Evolutionary conservation across 2,113 vertebrate genomes (phyloP).

Genomic region (Macquaria australasica): DNA sequence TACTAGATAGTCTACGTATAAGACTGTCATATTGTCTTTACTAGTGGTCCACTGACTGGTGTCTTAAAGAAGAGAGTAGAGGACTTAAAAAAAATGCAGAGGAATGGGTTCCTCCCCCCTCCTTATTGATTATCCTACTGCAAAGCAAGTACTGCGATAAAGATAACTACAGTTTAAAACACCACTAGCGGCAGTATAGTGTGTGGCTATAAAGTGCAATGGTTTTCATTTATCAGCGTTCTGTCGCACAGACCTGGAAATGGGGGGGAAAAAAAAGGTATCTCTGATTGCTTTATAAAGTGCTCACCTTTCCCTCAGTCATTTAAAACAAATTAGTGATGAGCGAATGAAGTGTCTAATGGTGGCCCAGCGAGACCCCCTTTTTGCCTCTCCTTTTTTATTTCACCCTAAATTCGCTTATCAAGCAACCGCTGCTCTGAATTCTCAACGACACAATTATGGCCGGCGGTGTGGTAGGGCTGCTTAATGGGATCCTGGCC

Average conservation of each 20-base stretch:
- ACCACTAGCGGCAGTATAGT: slow-evolving; percentile 33
- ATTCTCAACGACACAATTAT: slow-evolving; percentile 87
- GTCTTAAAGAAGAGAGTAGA: slow-evolving; percentile 4
- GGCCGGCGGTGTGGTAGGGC: slow-evolving; percentile 83
- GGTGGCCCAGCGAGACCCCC: slow-evolving; percentile 71
- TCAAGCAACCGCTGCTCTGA: slow-evolving; percentile 84
- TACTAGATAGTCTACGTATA: not conserved
- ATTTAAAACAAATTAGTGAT: slow-evolving; percentile 83
- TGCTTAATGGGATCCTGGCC: slow-evolving; percentile 86
- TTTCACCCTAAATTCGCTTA: slow-evolving; percentile 84
- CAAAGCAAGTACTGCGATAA: slow-evolving; percentile 59
- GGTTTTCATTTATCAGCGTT: slow-evolving; percentile 74
- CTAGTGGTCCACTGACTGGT: not conserved
- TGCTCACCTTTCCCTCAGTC: slow-evolving; percentile 79
- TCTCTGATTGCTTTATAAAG: slow-evolving; percentile 68
- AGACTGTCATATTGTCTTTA: not conserved
- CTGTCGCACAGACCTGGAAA: slow-evolving; percentile 48
- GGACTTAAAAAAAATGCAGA: not conserved
- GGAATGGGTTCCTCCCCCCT: not conserved
- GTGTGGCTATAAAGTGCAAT: slow-evolving; percentile 57
- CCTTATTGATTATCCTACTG: slow-evolving; percentile 66
- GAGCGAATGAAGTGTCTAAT: slow-evolving; percentile 78
- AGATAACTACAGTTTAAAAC: slow-evolving; percentile 65
- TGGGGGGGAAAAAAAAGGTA: not conserved
- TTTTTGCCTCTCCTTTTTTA: slow-evolving; percentile 71